Evolutionary conservation across 2,113 vertebrate genomes (phyloP), one percentile per base, ranked within the genome.

Genomic region (Beaufortia kweichowensis): DNA sequence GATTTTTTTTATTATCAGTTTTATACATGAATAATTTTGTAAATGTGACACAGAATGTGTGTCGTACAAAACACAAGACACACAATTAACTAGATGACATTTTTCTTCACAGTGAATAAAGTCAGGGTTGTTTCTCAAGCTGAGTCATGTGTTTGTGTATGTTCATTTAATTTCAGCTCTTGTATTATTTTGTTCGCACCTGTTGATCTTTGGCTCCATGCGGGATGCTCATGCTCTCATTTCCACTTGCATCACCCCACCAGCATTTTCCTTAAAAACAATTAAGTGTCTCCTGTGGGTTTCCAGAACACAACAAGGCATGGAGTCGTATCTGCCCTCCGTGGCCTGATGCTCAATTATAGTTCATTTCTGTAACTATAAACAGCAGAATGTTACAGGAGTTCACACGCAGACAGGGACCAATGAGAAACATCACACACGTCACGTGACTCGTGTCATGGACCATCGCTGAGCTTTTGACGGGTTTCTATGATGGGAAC

Each of bases 201-300:
- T 78, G 53, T 39, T 35, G 56, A 60, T 69, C 41, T 59, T 39
- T 41, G 29, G 15, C 62, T 76, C 43, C 10, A 26, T 48, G 28
- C 21, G 3, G 41, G 43, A 33, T 74, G 77, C 74, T 76, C 28
- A 66, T 43, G 64, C 23, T 56, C 79, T 76, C 29, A 35, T 80
- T 84, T 86, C 81, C 79, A 81, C 66, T 83, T 86, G 75, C 85
- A 79, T 83, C 85, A 84, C n/a, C 56, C 68, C 59, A 23, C 35
- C 57, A 43, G 79, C 29, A 39, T 78, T 80, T 82, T 76, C 83
- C 79, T 76, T 41, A 81, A 82, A 84, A 84, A 86, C 82, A 86
- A 86, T 60, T 73, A 23, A 66, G 69, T 28, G 28, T 79, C 62
- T 53, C 78, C 69, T n/a, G 63, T 14, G 48, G 72, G 73, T 76